Percentiles rank a stretch among this genome's conserved stretches.
phyloP scores from a whole-genome alignment of 1,140 invertebrate species.

The Paraescarpia echinospica region DNA sequence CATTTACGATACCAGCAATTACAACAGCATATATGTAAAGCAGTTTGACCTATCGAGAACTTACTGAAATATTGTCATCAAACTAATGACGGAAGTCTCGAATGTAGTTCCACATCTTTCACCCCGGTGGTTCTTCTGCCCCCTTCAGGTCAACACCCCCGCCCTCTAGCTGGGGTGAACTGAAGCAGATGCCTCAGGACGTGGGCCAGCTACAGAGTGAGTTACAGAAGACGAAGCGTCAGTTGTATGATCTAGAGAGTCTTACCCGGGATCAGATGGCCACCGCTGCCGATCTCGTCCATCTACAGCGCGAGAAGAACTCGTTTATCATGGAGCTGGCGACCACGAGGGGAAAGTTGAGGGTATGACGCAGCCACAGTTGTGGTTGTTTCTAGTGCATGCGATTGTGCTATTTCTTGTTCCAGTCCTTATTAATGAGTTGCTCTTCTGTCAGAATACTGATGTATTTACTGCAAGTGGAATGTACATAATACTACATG shows the following conservation, averaged over 20 bases:
- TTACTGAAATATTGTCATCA: neutral
- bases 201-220: slow-evolving; percentile 24
- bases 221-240: slow-evolving; percentile 30
- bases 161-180: slow-evolving; percentile 9
- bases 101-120: neutral
- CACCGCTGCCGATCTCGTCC: neutral
- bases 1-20: neutral
- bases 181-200: neutral
- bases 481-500: no score
- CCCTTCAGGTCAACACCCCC: neutral
- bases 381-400: neutral
- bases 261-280: neutral
- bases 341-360: slow-evolving; percentile 27
- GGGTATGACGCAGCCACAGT: slow-evolving; percentile 12
- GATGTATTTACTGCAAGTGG: no score
- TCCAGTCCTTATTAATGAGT: no score
- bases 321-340: slow-evolving; percentile 28
- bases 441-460: no score
- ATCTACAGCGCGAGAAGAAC: slow-evolving; percentile 24
- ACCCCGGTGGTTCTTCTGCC: neutral
- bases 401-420: no score
- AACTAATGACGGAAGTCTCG: neutral
- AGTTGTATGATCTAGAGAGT: slow-evolving; percentile 30
- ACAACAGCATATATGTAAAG: neutral
- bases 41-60: neutral